phyloP scores from a whole-genome alignment of 2,113 vertebrate species.

The Zapornia atra region DNA sequence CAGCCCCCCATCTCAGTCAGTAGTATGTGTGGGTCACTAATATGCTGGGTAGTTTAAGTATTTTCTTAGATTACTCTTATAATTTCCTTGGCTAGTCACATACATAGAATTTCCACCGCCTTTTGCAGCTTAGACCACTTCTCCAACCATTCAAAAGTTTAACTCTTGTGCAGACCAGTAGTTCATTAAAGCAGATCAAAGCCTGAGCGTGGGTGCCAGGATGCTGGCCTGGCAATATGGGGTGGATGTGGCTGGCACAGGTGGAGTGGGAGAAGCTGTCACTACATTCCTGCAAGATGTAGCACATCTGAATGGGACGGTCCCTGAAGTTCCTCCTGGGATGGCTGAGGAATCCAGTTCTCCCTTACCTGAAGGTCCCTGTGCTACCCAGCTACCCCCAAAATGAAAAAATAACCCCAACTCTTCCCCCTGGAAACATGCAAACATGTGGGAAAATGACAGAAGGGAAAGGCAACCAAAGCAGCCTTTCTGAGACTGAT shows the following conservation, averaged over 20 bases:
- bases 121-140: background rate
- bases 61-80: background rate
- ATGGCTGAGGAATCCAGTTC: background rate
- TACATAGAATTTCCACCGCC: background rate
- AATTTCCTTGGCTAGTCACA: background rate
- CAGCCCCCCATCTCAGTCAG: background rate
- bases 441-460: background rate
- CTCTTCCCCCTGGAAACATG: background rate
- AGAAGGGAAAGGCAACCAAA: background rate
- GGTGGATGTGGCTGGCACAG: background rate
- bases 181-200: background rate
- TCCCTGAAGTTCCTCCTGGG: accelerated
- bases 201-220: background rate
- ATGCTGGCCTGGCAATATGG: accelerated
- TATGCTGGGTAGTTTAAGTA: background rate
- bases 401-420: background rate
- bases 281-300: background rate
- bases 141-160: background rate
- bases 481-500: background rate
- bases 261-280: background rate
- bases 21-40: background rate
- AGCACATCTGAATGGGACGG: background rate
- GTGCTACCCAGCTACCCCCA: accelerated
- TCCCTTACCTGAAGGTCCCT: background rate
- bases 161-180: background rate